Percentiles rank a stretch among this genome's conserved stretches.
Evolutionary conservation across 2,888 invertebrate genomes (phyloP).

Genomic region (Epistrophe grossulariae): DNA sequence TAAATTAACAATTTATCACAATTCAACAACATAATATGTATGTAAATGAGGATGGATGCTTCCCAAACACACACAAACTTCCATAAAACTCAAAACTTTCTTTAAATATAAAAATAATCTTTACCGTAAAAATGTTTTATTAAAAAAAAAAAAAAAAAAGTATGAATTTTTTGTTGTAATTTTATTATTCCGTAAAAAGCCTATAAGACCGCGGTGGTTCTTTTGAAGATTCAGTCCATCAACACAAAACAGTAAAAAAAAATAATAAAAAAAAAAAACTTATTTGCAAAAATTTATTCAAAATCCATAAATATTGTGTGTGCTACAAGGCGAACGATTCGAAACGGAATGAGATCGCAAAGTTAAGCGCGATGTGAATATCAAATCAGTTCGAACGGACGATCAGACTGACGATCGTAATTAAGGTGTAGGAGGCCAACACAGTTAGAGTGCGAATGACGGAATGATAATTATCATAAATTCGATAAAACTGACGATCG

Average conservation of each 20-base stretch:
- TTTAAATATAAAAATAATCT: neutral
- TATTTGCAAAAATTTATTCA: conserved; percentile 42
- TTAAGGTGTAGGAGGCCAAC: conserved; percentile 70
- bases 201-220: conserved; percentile 1
- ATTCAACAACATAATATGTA: neutral
- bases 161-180: neutral
- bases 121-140: neutral
- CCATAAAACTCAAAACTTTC: neutral
- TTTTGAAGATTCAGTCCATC: neutral
- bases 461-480: conserved; percentile 73
- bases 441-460: conserved; percentile 63
- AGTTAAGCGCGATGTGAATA: conserved; percentile 67
- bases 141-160: neutral
- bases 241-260: conserved; percentile 3
- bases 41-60: neutral
- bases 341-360: conserved; percentile 71
- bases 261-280: neutral
- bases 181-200: neutral
- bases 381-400: conserved; percentile 55
- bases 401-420: conserved; percentile 36
- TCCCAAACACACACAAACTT: neutral
- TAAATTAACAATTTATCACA: neutral
- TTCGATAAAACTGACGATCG: conserved; percentile 69
- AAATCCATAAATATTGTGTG: conserved; percentile 39
- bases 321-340: conserved; percentile 68